A percentile compares a stretch with the other conserved stretches of the same genome.
Evolutionary conservation across 2,888 invertebrate genomes (phyloP).

Genomic region (Nysson spinosus): DNA sequence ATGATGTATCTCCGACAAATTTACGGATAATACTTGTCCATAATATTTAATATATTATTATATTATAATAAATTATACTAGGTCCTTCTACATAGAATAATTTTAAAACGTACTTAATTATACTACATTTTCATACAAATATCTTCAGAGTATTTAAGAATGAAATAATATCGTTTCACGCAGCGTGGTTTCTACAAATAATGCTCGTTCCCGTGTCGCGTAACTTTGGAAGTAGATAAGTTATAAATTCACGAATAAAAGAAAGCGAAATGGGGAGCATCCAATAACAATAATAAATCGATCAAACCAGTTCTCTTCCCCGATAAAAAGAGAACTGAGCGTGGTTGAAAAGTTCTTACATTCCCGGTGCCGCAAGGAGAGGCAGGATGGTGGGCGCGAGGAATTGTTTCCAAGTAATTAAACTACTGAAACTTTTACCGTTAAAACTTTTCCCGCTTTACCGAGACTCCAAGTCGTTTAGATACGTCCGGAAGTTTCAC

Average conservation of each 20-base stretch:
- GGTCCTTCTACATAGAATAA: too few relatives aligned
- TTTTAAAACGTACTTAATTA: too few relatives aligned
- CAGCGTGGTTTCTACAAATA: too few relatives aligned
- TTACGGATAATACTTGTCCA: too few relatives aligned
- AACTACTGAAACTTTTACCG: slow-evolving; percentile 73
- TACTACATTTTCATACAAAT: too few relatives aligned
- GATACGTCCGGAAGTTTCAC: slow-evolving; percentile 51
- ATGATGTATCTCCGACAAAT: too few relatives aligned
- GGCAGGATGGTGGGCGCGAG: slow-evolving; percentile 33
- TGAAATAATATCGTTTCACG: too few relatives aligned
- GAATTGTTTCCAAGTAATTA: slow-evolving; percentile 77
- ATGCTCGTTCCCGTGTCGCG: too few relatives aligned
- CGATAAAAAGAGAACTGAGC: not conserved
- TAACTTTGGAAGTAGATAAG: too few relatives aligned
- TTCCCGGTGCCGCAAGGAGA: not conserved
- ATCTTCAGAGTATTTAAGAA: too few relatives aligned
- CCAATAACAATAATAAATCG: slow-evolving; percentile 31
- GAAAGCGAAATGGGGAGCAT: slow-evolving; percentile 3
- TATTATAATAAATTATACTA: too few relatives aligned
- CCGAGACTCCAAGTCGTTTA: slow-evolving; percentile 54
- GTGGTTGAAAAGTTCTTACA: slow-evolving; percentile 17
- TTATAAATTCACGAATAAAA: not conserved
- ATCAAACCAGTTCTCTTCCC: slow-evolving; percentile 5
- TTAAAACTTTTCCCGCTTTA: slow-evolving; percentile 66
- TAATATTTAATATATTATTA: too few relatives aligned